Conservation (phyloP, 2,113 vertebrate genomes). For the Cnemophilus loriae region DNA sequence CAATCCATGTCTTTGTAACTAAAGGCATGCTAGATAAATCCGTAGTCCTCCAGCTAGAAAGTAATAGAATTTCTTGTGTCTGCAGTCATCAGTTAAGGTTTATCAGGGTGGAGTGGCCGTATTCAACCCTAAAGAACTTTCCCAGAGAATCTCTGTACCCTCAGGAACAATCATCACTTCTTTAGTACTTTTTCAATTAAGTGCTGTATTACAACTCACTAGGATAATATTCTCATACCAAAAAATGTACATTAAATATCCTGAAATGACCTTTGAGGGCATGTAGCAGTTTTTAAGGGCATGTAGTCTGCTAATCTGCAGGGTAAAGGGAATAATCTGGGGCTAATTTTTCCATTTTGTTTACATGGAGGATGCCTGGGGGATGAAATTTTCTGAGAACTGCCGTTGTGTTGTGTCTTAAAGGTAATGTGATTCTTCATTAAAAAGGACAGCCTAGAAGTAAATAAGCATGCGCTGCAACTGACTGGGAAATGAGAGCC, state of each 20-base stretch:
- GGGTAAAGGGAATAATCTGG: not conserved
- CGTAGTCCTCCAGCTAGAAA: not conserved
- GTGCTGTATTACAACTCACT: not conserved
- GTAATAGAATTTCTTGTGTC: not conserved
- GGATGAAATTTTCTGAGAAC: not conserved
- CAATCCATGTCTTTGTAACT: not conserved
- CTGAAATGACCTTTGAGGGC: not conserved
- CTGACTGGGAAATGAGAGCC: not conserved
- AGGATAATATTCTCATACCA: not conserved
- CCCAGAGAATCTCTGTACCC: not conserved
- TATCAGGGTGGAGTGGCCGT: not conserved
- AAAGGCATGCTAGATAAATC: not conserved
- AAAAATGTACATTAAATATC: not conserved
- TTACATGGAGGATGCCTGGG: not conserved
- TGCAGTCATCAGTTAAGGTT: not conserved
- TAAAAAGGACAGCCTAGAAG: not conserved
- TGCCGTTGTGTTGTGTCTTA: not conserved
- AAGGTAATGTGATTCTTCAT: not conserved
- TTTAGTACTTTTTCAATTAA: not conserved
- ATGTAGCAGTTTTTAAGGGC: not conserved
- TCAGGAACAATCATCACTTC: not conserved
- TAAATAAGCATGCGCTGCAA: not conserved
- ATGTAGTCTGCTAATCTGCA: not conserved
- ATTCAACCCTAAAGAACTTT: not conserved
- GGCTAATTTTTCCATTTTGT: not conserved